Percentiles rank a stretch among this genome's conserved stretches.
Evolutionary conservation across 1,140 invertebrate genomes (phyloP).

Genomic region (Aphelinus certus): DNA sequence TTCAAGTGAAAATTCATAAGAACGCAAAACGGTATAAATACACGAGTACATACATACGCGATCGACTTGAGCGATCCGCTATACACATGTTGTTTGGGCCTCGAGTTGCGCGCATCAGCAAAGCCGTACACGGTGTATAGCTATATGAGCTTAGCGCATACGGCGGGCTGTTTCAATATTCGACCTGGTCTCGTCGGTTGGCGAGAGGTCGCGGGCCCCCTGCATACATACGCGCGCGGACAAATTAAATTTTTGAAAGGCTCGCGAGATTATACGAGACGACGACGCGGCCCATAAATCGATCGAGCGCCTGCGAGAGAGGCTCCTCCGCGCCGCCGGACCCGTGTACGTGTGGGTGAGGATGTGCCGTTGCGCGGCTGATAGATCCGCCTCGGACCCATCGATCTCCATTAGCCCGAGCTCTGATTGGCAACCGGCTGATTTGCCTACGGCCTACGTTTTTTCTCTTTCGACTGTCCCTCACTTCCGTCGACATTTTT

Average conservation of each 20-base stretch:
- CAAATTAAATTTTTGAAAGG: conserved; percentile 17
- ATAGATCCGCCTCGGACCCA: conserved; percentile 46
- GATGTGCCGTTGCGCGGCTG: conserved; percentile 37
- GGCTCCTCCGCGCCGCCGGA: conserved; percentile 11
- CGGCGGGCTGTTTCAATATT: background rate
- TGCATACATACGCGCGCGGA: background rate
- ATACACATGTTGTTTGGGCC: no score
- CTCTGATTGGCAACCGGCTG: conserved; percentile 38
- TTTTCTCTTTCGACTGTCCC: no score
- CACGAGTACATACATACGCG: no score
- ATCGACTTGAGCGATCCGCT: no score
- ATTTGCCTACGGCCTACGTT: conserved; percentile 43
- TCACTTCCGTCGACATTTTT: no score
- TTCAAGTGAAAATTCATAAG: no score
- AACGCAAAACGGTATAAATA: no score
- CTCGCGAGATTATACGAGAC: conserved; percentile 17
- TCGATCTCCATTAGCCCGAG: conserved; percentile 56
- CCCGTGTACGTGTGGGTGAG: background rate
- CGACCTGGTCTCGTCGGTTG: background rate
- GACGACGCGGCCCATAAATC: conserved; percentile 30
- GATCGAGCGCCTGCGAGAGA: background rate
- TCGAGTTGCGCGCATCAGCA: no score
- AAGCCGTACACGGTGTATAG: no score
- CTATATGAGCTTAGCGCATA: background rate
- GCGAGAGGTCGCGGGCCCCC: background rate